Base-by-base conservation (phyloP, 2,888 invertebrate species). In the Eristalis tenax region DNA sequence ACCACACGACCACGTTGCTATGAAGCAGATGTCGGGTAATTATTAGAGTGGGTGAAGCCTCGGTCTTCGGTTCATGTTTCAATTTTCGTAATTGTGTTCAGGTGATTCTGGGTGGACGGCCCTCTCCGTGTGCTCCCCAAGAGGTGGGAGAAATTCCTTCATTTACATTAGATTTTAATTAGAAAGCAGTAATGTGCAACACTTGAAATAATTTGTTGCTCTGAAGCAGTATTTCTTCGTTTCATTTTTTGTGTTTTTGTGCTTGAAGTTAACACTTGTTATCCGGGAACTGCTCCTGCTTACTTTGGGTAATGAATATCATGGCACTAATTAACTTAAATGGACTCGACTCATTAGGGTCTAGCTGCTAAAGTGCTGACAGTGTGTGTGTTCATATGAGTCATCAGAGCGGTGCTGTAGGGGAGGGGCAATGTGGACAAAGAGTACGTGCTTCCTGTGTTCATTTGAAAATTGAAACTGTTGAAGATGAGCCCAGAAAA, bases 1-100 rank as follows among this genome's bases (percentile, higher is more conserved):
- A 13, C 38, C 38, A 2, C 68, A 75, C 65, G 56, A 40, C 56
- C 38, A 65, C 65, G 35, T 38, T 61, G 15, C 63, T 56, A n/a
- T 6, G 15, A 71, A 26, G 13, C 13, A 10, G 23, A 75, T 40
- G 75, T 26, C 65, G 26, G 38, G 10, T 65, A 66, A 38, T 75
- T 57, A 66, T 66, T 66, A 75, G 38, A 13, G 38, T 64, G 2
- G 50, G 32, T 5, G 18, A n/a, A 38, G 57, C 3, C n/a, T n/a
- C n/a, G n/a, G n/a, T 57, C 28, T 57, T 61, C 66, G 40, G 57
- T 66, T 22, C 57, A 40, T 38, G 66, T 76, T 68, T 68, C 40
- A 76, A 76, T 68, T 76, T 76, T 40, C 56, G n/a, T 74, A 56
- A 65, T 68, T 59, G n/a, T 68, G 43, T 32, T 76, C 57, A 22